Evolutionary conservation across 2,888 invertebrate genomes (phyloP), one percentile per base, ranked within the genome.

Genomic region (Plagiodera versicolora): DNA sequence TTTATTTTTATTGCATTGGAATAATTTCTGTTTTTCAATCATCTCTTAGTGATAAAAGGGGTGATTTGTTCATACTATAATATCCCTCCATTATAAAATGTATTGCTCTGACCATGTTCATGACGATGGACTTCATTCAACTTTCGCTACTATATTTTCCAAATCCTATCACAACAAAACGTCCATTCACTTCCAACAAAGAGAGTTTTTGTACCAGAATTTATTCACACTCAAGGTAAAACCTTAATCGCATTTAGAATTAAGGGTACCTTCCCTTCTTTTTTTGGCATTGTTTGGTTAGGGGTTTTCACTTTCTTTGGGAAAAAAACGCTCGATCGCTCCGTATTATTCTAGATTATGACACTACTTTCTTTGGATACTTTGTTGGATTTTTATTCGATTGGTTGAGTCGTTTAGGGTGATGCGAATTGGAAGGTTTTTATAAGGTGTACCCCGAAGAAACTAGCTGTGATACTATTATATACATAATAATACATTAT

Each of bases 121-220:
- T 65, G 65, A 20, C 46, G 46, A 50, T 59, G 57, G 55, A 50
- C 61, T 52, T 56, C 61, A 47, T 56, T 56, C 55, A 52, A 30
- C 56, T 53, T 54, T 56, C 52, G 52, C 51, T 45, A 62, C 60
- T 58, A 62, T 61, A 63, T 65, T 64, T 64, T 65, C 63, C 4
- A 65, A 67, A 70, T 70, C 72, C 70, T 71, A 71, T 67, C 65
- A 69, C 54, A 72, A 72, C 72, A 72, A 67, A 65, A 62, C 61
- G 62, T 54, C 62, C 67, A 70, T 69, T 67, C 63, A 58, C 51
- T 32, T 19, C 39, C 46, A 57, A 68, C 67, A 70, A 71, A 61
- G 67, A 52, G 50, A 60, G 63, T 69, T 68, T 63, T 67, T 71
- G 72, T 72, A 64, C 68, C 68, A 56, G 67, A 70, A 63, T 63